A percentile compares a stretch with the other conserved stretches of the same genome.
Evolutionary conservation across 1,140 invertebrate species (phyloP).

Genomic region (Nephotettix cincticeps): DNA sequence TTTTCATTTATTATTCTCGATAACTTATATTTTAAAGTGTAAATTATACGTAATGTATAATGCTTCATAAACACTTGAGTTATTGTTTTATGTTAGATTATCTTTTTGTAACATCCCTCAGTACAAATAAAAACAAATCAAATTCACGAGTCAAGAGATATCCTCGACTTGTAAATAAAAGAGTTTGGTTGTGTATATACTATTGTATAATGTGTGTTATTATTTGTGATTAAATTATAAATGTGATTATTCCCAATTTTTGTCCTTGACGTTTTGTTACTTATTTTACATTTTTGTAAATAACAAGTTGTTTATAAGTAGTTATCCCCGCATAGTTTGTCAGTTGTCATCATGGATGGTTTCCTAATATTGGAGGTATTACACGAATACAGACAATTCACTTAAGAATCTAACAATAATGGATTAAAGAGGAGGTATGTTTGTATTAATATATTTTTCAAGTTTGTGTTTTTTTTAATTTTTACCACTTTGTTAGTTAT

Average conservation of each 20-base stretch:
- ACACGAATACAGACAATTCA: not conserved
- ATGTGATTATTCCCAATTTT: slow-evolving; percentile 6
- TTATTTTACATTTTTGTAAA: slow-evolving; percentile 17
- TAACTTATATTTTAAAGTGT: too few species aligned
- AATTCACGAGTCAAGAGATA: not conserved
- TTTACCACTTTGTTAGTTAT: not conserved
- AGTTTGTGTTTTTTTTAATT: not conserved
- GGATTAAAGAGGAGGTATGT: not conserved
- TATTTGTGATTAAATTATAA: slow-evolving; percentile 1
- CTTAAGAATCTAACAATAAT: too few species aligned
- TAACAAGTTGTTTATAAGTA: slow-evolving; percentile 12
- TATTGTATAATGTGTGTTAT: slow-evolving; percentile 8
- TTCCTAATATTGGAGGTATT: not conserved
- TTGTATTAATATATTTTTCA: not conserved
- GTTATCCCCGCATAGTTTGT: not conserved
- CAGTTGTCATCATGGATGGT: not conserved
- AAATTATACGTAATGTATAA: too few species aligned
- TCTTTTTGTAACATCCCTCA: not conserved
- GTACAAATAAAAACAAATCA: not conserved
- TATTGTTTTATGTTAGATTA: not conserved
- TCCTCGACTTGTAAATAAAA: not conserved
- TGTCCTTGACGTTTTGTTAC: not conserved
- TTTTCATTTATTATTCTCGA: too few species aligned
- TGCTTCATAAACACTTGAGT: too few species aligned
- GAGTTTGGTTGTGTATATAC: not conserved